Percentiles rank a stretch among this genome's conserved stretches.
These are phyloP conservation scores for Oncorhynchus clarkii DNA, from an alignment of 2,113 vertebrate species.

Conservation along the genomic window DNA sequence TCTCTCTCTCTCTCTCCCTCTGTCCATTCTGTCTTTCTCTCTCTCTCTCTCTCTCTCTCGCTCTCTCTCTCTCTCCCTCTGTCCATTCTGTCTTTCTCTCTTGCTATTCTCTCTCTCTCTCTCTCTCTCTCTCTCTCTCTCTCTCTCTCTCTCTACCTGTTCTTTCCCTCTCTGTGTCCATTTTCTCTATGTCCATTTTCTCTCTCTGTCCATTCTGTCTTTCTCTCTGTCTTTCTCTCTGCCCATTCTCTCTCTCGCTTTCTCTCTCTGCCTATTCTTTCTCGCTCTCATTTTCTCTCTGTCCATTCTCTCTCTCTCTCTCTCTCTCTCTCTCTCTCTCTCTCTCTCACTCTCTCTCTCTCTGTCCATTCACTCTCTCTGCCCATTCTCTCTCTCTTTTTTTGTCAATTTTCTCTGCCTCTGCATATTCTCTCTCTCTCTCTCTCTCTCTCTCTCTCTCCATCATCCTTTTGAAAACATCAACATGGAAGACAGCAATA, in stretches of 20 bases:
- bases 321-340: neutral
- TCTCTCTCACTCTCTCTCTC: neutral
- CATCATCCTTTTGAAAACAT: neutral
- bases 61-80: too few species aligned
- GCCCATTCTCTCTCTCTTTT: too few species aligned
- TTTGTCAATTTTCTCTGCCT: too few species aligned
- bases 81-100: neutral
- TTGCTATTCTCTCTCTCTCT: neutral
- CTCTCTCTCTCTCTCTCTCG: neutral
- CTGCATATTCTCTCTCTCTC: neutral
- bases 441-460: neutral
- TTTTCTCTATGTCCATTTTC: too few species aligned
- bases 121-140: neutral
- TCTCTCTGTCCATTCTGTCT: neutral
- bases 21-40: too few species aligned
- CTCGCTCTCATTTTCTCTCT: neutral
- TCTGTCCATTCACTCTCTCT: too few species aligned
- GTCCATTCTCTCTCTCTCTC: too few species aligned
- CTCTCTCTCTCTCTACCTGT: neutral
- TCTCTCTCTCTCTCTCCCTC: neutral
- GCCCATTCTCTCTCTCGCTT: too few species aligned
- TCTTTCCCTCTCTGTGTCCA: too few species aligned
- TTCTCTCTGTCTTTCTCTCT: too few species aligned
- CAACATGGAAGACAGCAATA: conserved; percentile 43
- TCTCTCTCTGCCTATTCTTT: neutral